Evolutionary conservation across 2,113 vertebrate genomes (phyloP).

Genomic region (Leptocoma aspasia): DNA sequence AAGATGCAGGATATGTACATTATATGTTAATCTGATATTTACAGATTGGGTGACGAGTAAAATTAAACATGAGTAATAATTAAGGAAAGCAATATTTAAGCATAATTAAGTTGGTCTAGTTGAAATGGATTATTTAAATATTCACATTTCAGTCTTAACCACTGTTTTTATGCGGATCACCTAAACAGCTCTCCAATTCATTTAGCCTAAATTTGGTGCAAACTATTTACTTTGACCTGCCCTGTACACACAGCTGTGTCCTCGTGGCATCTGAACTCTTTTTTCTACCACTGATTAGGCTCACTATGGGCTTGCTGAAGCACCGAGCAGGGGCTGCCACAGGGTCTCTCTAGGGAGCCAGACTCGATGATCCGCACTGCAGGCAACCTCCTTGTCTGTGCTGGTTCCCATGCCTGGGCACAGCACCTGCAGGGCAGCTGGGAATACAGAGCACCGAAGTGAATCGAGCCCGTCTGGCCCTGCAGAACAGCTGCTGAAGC

Average conservation of each 20-base stretch:
- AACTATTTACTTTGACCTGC: background rate
- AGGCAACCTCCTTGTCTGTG: background rate
- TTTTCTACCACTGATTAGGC: background rate
- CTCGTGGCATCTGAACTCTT: background rate
- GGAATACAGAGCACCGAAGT: background rate
- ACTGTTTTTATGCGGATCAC: background rate
- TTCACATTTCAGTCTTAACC: background rate
- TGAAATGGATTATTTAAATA: background rate
- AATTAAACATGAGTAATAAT: background rate
- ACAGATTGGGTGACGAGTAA: background rate
- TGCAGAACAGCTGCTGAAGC: background rate
- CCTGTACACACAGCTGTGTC: background rate
- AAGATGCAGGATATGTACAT: background rate
- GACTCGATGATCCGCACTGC: rapidly evolving
- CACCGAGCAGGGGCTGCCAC: background rate
- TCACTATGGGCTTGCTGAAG: background rate
- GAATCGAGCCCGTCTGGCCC: background rate
- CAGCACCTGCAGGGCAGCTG: background rate
- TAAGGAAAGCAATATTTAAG: background rate
- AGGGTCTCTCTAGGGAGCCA: background rate
- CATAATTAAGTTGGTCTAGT: background rate
- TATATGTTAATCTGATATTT: background rate
- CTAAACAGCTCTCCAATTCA: background rate
- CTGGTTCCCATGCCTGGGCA: background rate
- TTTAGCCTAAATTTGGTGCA: background rate